A percentile compares a stretch with the other conserved stretches of the same genome.
Conservation (phyloP, 2,797 vertebrate genomes). For the Tarsius wallacei region DNA sequence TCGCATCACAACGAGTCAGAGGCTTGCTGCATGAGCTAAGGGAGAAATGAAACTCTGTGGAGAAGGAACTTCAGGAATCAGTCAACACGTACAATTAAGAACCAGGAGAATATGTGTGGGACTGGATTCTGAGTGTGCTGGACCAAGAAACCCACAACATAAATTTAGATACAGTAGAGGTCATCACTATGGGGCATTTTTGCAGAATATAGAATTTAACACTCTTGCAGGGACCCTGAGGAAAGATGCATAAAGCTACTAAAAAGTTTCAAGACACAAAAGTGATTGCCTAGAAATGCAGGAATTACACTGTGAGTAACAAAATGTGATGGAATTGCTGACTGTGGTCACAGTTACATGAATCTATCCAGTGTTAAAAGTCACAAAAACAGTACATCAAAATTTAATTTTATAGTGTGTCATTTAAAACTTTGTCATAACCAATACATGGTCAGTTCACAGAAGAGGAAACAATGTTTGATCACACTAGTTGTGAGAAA, state of each 20-base stretch:
- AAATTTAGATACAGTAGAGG: not conserved
- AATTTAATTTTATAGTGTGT: not conserved
- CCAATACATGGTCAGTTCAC: not conserved
- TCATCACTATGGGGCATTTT: not conserved
- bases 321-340: not conserved
- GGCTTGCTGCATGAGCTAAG: not conserved
- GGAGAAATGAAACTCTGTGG: not conserved
- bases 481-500: not conserved
- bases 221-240: not conserved
- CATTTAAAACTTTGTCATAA: not conserved
- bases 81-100: not conserved
- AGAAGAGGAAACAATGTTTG: not conserved
- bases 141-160: not conserved
- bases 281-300: not conserved
- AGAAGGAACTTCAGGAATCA: not conserved
- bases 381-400: not conserved
- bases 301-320: not conserved
- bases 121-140: not conserved
- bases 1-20: not conserved
- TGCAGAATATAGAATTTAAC: not conserved
- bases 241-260: not conserved
- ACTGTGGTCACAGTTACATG: not conserved
- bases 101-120: not conserved
- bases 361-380: not conserved
- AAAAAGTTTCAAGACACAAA: not conserved